phyloP scores from a whole-genome alignment of 2,888 invertebrate genomes.

The Marronus borbonicus region DNA sequence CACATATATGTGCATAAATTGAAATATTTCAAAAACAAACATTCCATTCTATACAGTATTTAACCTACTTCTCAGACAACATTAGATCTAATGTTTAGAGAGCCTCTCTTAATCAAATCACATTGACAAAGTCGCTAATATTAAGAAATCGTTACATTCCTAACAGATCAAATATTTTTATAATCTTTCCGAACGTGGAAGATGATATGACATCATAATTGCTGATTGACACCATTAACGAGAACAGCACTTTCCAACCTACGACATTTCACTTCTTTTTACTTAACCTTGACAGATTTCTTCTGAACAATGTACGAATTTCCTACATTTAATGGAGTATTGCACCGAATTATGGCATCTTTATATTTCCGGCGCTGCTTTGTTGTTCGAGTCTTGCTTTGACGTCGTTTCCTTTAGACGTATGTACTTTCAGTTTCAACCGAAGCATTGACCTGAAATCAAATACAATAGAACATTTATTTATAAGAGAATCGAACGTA shows the following conservation, averaged over 20 bases:
- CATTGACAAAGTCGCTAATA: too few species aligned
- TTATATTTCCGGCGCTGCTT: conserved; percentile 41
- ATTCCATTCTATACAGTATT: too few species aligned
- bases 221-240: conserved; percentile 4
- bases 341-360: conserved; percentile 43
- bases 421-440: conserved; percentile 37
- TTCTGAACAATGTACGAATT: conserved; percentile 22
- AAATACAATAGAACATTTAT: conserved; percentile 43
- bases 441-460: conserved; percentile 49
- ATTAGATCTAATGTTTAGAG: too few species aligned
- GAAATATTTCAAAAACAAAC: too few species aligned
- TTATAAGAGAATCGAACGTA: conserved; percentile 29
- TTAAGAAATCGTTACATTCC: too few species aligned
- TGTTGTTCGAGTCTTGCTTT: conserved; percentile 32
- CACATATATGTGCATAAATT: too few species aligned
- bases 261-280: conserved; percentile 15
- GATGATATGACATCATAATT: conserved; percentile 15
- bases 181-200: not conserved
- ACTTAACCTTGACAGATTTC: conserved; percentile 4
- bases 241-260: not conserved
- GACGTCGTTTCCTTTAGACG: conserved; percentile 27
- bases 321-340: conserved; percentile 40
- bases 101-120: too few species aligned
- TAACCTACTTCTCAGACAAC: too few species aligned
- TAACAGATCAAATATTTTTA: too few species aligned